Evolutionary conservation across 1,140 invertebrate species (phyloP), one percentile per base, ranked within the genome.

Genomic region (Calosoma granatense): DNA sequence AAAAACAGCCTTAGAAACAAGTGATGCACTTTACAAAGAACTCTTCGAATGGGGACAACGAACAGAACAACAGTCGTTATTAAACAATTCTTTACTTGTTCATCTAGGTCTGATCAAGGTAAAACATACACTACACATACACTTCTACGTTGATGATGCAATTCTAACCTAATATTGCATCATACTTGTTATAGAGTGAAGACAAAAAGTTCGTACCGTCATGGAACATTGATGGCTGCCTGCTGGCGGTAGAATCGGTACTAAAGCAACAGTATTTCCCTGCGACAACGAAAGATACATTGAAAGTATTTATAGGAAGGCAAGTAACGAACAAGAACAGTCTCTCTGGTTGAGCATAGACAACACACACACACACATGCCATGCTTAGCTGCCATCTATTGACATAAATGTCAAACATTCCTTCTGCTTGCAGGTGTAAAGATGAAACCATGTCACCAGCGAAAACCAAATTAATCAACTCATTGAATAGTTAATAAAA

Each of bases 91-190:
- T 54, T 67, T 88, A 19, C 70, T 89, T 1, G 79, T 86, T 12
- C 75, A 81, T 65, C 68, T 89, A 55, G 85, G 83, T 20, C 71
- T 90, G 15, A 73, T 90, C 41, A 88, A 88, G 70, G 82, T 83
- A 73, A 51, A 20, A 22, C 22, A 3, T 51, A 17, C 26, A n/a
- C 20, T 12, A 36, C 14, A 54, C 6, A 39, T 19, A 1, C 51
- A 23, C 21, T 30, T 30, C 4, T 30, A 30, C 26, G 20, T 62
- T 26, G 21, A 53, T 54, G 57, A 51, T 52, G 57, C 20, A 26
- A 59, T 55, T 55, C n/a, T n/a, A n/a, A n/a, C n/a, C n/a, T n/a
- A n/a, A n/a, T n/a, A n/a, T n/a, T n/a, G n/a, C n/a, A n/a, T n/a
- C n/a, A n/a, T n/a, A n/a, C 22, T 59, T 61, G 56, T 70, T 73